Base-by-base conservation (phyloP, 2,113 vertebrate species). In the rabbit (Oryctolagus cuniculus) region DNA sequence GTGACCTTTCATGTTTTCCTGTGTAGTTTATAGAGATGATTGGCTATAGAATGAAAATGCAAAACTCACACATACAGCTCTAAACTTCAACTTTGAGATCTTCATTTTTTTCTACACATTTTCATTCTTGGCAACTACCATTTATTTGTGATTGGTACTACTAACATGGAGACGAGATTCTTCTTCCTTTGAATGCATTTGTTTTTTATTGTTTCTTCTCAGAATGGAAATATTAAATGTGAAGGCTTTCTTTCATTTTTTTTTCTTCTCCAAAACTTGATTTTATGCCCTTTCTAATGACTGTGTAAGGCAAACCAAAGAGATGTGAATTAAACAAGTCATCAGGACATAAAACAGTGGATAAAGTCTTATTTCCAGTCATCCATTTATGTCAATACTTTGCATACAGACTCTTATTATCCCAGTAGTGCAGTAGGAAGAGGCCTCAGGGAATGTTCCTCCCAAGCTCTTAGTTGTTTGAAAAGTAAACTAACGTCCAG, bases 401-500 rank as follows among this genome's bases (percentile, higher is more conserved):
- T 19, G 22, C 5, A 44, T 36, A 74, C 25, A 17, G 19, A 69
- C 11, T 58, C 12, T 17, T 36, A 11, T 34, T 44, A 29, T 36
- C 53, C 34, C 51, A 31, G n/a, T 55, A 6, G 64, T 69, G 63
- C 10, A 78, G 22, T 34, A 64, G 27, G 17, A 74, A 75, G n/a
- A 83, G 29, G n/a, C 25, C 27, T n/a, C 49, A 55, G 16, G 17
- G 24, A n/a, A 22, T 81, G 21, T 51, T 82, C 83, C 72, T 72
- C n/a, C 24, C 10, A 64, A 70, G 19, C 25, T 77, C 22, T 6
- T 29, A 25, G 12, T 88, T 27, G 38, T 82, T 95, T 88, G 7
- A 53, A n/a, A 88, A 95, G 63, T 27, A 77, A 92, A 58, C n/a
- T 16, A 55, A 67, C 27, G 51, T 58, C n/a, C 82, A 85, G 11